Evolutionary conservation across 2,888 invertebrate species (phyloP).

Genomic region (Chesias legatella): DNA sequence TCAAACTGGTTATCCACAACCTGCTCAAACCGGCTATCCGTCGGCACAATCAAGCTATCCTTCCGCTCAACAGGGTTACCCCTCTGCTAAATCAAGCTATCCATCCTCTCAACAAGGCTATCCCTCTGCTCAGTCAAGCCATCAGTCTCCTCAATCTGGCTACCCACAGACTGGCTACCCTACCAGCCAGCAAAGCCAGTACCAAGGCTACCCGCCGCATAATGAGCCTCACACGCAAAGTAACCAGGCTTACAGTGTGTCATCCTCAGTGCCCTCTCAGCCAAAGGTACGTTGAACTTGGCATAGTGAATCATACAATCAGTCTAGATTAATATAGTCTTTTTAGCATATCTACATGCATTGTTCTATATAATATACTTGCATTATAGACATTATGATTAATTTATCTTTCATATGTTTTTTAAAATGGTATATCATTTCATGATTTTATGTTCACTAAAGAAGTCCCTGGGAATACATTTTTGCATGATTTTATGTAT

Average conservation of each 20-base stretch:
- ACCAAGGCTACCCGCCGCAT: conserved; percentile 50
- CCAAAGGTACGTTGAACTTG: conserved; percentile 56
- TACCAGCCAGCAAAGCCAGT: conserved; percentile 41
- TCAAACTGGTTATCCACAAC: conserved; percentile 30
- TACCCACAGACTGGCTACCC: conserved; percentile 34
- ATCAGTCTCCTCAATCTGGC: conserved; percentile 28
- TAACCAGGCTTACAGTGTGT: conserved; percentile 48
- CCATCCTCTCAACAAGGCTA: conserved; percentile 30
- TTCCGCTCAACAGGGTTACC: conserved; percentile 29
- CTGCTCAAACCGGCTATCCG: conserved; percentile 31
- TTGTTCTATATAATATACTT: too few species aligned
- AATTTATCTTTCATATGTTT: too few species aligned
- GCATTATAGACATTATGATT: too few species aligned
- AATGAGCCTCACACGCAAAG: conserved; percentile 43
- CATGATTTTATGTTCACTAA: too few species aligned
- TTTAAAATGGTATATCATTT: too few species aligned
- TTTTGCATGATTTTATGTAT: too few species aligned
- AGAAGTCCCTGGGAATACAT: too few species aligned
- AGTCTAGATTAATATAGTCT: too few species aligned
- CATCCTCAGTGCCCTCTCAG: conserved; percentile 43
- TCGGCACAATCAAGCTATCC: conserved; percentile 32
- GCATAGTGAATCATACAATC: conserved; percentile 21
- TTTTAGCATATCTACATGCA: too few species aligned
- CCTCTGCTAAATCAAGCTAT: conserved; percentile 30
- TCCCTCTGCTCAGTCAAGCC: conserved; percentile 29